These are phyloP conservation scores for Halocaridina rubra DNA, from an alignment of 2,888 invertebrate species.

Conservation along the genomic window DNA sequence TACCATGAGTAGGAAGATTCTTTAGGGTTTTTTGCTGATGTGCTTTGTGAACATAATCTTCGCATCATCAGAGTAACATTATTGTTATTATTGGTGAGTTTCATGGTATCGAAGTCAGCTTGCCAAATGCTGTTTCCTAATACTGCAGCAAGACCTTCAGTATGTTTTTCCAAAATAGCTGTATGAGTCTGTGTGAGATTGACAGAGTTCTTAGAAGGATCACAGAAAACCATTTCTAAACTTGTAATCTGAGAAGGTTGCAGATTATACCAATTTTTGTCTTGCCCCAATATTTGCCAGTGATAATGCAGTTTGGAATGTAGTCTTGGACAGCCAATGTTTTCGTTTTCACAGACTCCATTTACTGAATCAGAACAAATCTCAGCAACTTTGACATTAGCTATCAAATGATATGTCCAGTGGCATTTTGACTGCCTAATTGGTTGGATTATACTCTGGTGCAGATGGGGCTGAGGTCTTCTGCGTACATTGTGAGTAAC, in stretches of 20 bases:
- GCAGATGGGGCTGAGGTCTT: not conserved
- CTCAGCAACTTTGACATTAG: not conserved
- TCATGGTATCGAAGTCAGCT: not conserved
- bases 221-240: conserved; percentile 36
- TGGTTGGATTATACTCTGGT: not conserved
- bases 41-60: not conserved
- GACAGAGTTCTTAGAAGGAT: not conserved
- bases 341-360: conserved; percentile 28
- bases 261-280: conserved; percentile 30
- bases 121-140: not conserved
- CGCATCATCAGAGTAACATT: not conserved
- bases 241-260: not conserved
- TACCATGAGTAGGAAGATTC: not conserved
- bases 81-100: not conserved
- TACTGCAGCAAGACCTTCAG: not conserved
- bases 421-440: not conserved
- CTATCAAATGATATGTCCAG: not conserved
- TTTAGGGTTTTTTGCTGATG: not conserved
- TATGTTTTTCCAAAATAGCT: not conserved
- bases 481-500: conserved; percentile 31
- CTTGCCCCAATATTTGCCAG: conserved; percentile 30
- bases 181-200: not conserved
- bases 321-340: conserved; percentile 28
- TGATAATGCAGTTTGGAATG: conserved; percentile 41
- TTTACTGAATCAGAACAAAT: conserved; percentile 50